Base-by-base conservation (phyloP, 2,888 invertebrate genomes). In the Apotomis capreana region DNA sequence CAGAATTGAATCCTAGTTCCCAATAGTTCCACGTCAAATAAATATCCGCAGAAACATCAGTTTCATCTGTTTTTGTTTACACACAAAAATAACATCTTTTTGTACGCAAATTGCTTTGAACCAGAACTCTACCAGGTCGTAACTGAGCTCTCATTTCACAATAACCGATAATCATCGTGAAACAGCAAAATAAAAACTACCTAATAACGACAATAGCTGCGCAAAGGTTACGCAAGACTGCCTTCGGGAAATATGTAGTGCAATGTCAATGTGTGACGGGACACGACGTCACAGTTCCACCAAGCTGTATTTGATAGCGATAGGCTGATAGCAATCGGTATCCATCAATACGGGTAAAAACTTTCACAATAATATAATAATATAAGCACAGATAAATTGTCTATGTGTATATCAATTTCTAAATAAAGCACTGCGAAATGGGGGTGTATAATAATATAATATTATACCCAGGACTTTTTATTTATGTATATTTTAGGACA, bases 201-300 rank as follows among this genome's bases (percentile, higher is more conserved):
- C 54, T 51, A 55, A 70, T 54, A 54, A 55, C 15, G n/a, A 65
- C 55, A 55, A 46, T 64, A 13, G 40, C 40, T 26, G 12, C 26
- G n/a, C 36, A 44, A 26, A 8, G n/a, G 55, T 65, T 65, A 65
- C 65, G 65, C 57, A 65, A 65, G 36, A 46, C 55, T 57, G 55
- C 55, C 55, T 55, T 54, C 40, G 63, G 37, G 62, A 70, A 54
- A 69, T 46, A n/a, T 54, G 44, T 46, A 51, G 69, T 73, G 69
- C 72, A 69, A 54, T 62, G 57, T 64, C 49, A 49, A 49, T 36
- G 55, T 57, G 65, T 57, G 54, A 64, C 49, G 57, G 51, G 52
- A 60, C 61, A 36, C 44, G 26, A 15, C 15, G 44, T 55, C 46
- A 55, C 54, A 44, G 64, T 55, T 44, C 26, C 49, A 37, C 40